Evolutionary conservation across 2,113 vertebrate genomes (phyloP).

Genomic region (Xenopus laevis): DNA sequence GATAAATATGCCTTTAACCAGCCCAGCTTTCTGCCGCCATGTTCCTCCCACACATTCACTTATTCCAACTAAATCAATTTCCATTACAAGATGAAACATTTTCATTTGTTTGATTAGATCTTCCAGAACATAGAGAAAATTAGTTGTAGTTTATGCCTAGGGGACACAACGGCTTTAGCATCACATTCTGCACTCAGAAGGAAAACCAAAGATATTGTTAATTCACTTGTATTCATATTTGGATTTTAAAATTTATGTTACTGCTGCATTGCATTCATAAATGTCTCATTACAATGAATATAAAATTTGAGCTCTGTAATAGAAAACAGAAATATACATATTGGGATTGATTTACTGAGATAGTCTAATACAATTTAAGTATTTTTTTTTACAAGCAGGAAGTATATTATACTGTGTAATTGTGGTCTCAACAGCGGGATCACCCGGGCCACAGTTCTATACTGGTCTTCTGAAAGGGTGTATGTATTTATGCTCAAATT

Average conservation of each 20-base stretch:
- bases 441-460: too few species aligned
- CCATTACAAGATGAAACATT: constrained; percentile 8
- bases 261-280: too few species aligned
- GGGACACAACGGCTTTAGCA: background rate
- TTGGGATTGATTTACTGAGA: too few species aligned
- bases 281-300: background rate
- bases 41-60: constrained; percentile 2
- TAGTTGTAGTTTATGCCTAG: background rate
- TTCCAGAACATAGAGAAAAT: background rate
- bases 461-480: too few species aligned
- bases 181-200: background rate
- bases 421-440: too few species aligned
- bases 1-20: background rate
- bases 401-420: too few species aligned
- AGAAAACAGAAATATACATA: too few species aligned
- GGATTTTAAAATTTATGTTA: background rate
- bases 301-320: background rate
- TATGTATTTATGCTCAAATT: too few species aligned
- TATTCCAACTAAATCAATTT: constrained; percentile 2
- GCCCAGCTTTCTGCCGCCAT: background rate
- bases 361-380: too few species aligned
- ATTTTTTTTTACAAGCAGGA: too few species aligned
- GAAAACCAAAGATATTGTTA: background rate
- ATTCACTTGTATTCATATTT: background rate
- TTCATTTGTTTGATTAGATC: constrained; percentile 4